phyloP scores from a whole-genome alignment of 2,888 invertebrate genomes.

The Rosalia funebris region DNA sequence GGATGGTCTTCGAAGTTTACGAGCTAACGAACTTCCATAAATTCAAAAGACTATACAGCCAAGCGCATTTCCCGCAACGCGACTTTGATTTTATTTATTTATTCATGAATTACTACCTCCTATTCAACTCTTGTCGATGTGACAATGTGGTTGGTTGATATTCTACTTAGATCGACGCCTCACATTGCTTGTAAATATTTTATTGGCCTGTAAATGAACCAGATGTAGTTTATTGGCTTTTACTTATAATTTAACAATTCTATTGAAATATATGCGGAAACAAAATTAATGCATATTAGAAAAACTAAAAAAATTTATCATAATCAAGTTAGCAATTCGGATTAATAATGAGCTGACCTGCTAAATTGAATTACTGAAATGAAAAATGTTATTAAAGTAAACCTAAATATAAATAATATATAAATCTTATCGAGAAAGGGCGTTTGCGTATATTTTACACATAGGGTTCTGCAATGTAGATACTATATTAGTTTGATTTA shows the following conservation, averaged over 20 bases:
- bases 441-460: slow-evolving; percentile 40
- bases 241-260: neutral
- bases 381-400: slow-evolving; percentile 18
- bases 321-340: neutral
- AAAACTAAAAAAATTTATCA: neutral
- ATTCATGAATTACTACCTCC: slow-evolving; percentile 57
- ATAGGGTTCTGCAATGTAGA: slow-evolving; percentile 55
- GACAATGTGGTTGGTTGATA: slow-evolving; percentile 57
- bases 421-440: slow-evolving; percentile 33
- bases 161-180: slow-evolving; percentile 50
- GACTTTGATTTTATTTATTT: slow-evolving; percentile 58
- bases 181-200: slow-evolving; percentile 52
- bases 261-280: neutral
- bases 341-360: slow-evolving; percentile 17
- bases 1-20: slow-evolving; percentile 60
- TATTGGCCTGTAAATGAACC: slow-evolving; percentile 55
- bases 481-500: slow-evolving; percentile 58
- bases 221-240: slow-evolving; percentile 7
- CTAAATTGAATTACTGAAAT: slow-evolving; percentile 16
- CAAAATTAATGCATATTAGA: slow-evolving; percentile 8
- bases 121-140: slow-evolving; percentile 54
- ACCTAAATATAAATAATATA: slow-evolving; percentile 29
- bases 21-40: slow-evolving; percentile 62
- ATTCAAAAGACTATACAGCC: slow-evolving; percentile 55
- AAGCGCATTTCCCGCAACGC: slow-evolving; percentile 50